Evolutionary conservation across 2,113 vertebrate genomes (phyloP).

Genomic region (Menidia beryllina): DNA sequence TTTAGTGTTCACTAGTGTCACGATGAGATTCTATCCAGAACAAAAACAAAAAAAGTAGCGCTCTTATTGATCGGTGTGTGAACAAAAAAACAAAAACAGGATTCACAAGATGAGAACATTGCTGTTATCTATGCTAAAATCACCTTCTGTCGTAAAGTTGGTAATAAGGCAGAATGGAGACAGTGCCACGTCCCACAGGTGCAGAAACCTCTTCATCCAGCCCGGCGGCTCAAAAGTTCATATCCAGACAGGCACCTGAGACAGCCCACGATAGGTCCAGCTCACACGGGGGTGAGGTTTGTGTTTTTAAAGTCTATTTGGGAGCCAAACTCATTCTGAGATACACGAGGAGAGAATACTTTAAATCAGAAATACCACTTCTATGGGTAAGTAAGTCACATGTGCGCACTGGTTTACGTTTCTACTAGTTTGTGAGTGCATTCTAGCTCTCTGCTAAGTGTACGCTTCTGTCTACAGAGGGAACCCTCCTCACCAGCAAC

Average conservation of each 20-base stretch:
- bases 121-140: constrained; percentile 38
- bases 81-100: too few relatives aligned
- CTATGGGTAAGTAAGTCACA: constrained; percentile 54
- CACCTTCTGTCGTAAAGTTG: constrained; percentile 34
- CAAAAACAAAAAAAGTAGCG: constrained; percentile 3
- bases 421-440: constrained; percentile 65
- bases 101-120: constrained; percentile 23
- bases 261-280: constrained; percentile 72
- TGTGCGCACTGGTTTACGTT: constrained; percentile 65
- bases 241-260: constrained; percentile 68
- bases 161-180: constrained; percentile 73
- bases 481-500: constrained; percentile 60
- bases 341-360: constrained; percentile 37
- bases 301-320: constrained; percentile 31
- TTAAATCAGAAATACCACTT: constrained; percentile 44
- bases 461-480: constrained; percentile 54
- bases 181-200: constrained; percentile 54
- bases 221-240: constrained; percentile 23
- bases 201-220: constrained; percentile 31
- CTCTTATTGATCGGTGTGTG: constrained; percentile 17
- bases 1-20: constrained; percentile 75
- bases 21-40: constrained; percentile 56
- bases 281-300: constrained; percentile 21
- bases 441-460: constrained; percentile 64
- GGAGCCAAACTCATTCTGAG: constrained; percentile 49